A percentile compares a stretch with the other conserved stretches of the same genome.
Evolutionary conservation across 2,888 invertebrate species (phyloP).

Genomic region (Leptogaster cylindrica): DNA sequence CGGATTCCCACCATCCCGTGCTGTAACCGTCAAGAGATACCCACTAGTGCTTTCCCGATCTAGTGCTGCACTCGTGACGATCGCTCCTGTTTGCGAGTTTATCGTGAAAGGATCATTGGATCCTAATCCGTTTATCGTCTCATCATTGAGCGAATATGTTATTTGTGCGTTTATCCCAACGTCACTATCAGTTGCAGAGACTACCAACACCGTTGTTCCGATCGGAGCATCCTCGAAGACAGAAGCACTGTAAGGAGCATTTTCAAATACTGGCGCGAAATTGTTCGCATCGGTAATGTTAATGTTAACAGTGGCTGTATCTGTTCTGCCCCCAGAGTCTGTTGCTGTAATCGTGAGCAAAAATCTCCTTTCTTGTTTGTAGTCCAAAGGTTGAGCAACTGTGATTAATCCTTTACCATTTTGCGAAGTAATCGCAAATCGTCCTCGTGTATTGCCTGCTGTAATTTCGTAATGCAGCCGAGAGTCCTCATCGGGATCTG

Average conservation of each 20-base stretch:
- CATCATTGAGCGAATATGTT: conserved; percentile 77
- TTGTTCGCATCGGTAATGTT: conserved; percentile 96
- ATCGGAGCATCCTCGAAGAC: conserved; percentile 92
- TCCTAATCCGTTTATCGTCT: conserved; percentile 66
- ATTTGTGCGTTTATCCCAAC: conserved; percentile 94
- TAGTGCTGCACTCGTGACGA: conserved; percentile 81
- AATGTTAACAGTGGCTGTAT: conserved; percentile 88
- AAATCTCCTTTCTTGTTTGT: conserved; percentile 88
- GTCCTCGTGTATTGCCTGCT: conserved; percentile 81
- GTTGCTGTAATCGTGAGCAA: conserved; percentile 86
- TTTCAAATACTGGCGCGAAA: conserved; percentile 90
- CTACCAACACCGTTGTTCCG: conserved; percentile 89
- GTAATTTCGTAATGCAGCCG: conserved; percentile 84
- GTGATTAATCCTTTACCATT: conserved; percentile 87
- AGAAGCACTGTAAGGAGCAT: conserved; percentile 87
- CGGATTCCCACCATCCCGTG: conserved; percentile 90
- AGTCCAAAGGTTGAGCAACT: conserved; percentile 88
- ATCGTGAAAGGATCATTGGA: conserved; percentile 80
- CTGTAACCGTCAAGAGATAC: conserved; percentile 89
- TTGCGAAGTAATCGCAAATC: conserved; percentile 89
- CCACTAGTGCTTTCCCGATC: conserved; percentile 85
- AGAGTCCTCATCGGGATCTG: conserved; percentile 86
- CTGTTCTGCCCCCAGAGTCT: conserved; percentile 86
- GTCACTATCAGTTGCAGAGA: conserved; percentile 92
- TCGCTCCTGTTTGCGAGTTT: conserved; percentile 91